phyloP scores from a whole-genome alignment of 1,140 invertebrate genomes.

The Musca vetustissima region DNA sequence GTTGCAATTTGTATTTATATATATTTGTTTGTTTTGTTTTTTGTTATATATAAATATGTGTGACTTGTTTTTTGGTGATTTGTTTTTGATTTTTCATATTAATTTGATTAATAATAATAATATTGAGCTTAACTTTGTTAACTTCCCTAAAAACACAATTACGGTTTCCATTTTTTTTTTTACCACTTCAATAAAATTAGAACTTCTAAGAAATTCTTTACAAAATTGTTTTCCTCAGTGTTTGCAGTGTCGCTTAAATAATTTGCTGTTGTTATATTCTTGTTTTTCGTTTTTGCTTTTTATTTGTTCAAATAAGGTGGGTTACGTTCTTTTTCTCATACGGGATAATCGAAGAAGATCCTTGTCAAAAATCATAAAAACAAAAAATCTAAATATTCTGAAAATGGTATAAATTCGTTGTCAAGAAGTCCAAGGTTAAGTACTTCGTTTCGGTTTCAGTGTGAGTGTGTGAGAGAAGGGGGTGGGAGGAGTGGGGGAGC shows the following conservation, averaged over 20 bases:
- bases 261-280: neutral
- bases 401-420: slow-evolving; percentile 18
- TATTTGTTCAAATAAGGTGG: slow-evolving; percentile 19
- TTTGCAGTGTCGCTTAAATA: neutral
- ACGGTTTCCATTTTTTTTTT: neutral
- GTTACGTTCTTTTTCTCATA: slow-evolving; percentile 15
- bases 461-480: neutral
- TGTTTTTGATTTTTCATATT: slow-evolving; percentile 4
- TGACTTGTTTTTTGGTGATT: too few relatives aligned
- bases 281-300: too few relatives aligned
- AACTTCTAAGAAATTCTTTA: slow-evolving; percentile 21
- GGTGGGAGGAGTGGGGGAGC: neutral
- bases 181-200: slow-evolving; percentile 14
- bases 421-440: neutral
- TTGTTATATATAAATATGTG: neutral
- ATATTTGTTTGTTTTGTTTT: neutral
- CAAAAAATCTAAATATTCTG: slow-evolving; percentile 19
- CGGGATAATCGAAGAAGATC: neutral
- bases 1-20: slow-evolving; percentile 19
- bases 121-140: slow-evolving; percentile 25
- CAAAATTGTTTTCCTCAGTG: slow-evolving; percentile 18
- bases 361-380: slow-evolving; percentile 2
- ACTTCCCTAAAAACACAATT: slow-evolving; percentile 26
- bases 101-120: neutral
- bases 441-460: neutral